Evolutionary conservation across 2,888 invertebrate species (phyloP).

Genomic region (Ichneumoninae sp.): DNA sequence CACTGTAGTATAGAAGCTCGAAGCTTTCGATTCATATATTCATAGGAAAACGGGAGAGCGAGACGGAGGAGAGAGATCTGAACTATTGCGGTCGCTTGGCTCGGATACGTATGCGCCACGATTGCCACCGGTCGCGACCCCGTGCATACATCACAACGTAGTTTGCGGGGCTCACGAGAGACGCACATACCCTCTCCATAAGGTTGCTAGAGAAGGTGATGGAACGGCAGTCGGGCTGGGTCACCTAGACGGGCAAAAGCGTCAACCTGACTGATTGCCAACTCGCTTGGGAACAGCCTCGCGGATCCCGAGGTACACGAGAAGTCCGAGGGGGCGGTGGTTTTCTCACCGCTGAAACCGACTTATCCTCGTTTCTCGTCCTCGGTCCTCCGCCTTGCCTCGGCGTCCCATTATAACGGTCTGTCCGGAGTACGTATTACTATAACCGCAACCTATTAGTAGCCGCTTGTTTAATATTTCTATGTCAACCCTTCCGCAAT

Average conservation of each 20-base stretch:
- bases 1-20: conserved; percentile 63
- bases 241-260: conserved; percentile 78
- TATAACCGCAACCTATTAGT: conserved; percentile 58
- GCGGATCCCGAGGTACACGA: conserved; percentile 48
- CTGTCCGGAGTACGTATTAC: conserved; percentile 59
- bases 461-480: conserved; percentile 63
- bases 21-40: conserved; percentile 83
- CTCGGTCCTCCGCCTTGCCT: conserved; percentile 27
- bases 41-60: conserved; percentile 73
- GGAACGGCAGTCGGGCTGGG: conserved; percentile 80
- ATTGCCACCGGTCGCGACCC: conserved; percentile 82
- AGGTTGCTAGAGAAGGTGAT: conserved; percentile 76
- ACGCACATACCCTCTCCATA: background rate
- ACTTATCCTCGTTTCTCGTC: conserved; percentile 64
- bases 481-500: conserved; percentile 49
- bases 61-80: conserved; percentile 43
- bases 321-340: conserved; percentile 43
- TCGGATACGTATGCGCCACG: conserved; percentile 76
- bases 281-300: conserved; percentile 76
- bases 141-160: conserved; percentile 81
- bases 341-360: conserved; percentile 65
- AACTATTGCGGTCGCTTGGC: conserved; percentile 60
- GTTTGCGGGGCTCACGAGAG: conserved; percentile 7
- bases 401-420: conserved; percentile 63
- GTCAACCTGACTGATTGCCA: conserved; percentile 82